A percentile compares a stretch with the other conserved stretches of the same genome.
Evolutionary conservation across 2,113 vertebrate species (phyloP).

Genomic region (Taurulus bubalis): DNA sequence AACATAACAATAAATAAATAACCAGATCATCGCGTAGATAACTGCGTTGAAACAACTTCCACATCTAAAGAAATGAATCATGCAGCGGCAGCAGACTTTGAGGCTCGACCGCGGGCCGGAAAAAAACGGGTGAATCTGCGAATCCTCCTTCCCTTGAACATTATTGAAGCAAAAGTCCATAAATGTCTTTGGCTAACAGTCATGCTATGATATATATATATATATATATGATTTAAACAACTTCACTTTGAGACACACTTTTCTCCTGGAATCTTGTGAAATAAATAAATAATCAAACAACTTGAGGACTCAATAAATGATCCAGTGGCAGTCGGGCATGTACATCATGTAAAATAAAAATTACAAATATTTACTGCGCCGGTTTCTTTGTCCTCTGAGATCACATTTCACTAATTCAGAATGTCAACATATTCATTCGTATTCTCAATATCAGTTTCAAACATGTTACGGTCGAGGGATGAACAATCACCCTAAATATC

Average conservation of each 20-base stretch:
- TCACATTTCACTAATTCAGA: neutral
- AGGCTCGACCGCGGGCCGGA: neutral
- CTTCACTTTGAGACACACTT: neutral
- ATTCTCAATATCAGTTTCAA: neutral
- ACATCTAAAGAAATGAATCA: conserved; percentile 56
- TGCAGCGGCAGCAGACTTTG: conserved; percentile 52
- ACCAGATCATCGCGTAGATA: conserved; percentile 3
- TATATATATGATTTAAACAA: neutral
- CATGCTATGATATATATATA: conserved; percentile 24
- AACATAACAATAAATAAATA: conserved; percentile 41
- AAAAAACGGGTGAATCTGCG: neutral
- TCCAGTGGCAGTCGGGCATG: neutral
- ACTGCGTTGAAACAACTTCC: conserved; percentile 13
- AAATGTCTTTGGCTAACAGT: conserved; percentile 20
- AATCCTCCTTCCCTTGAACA: neutral
- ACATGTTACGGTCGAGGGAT: neutral
- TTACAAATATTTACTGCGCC: neutral
- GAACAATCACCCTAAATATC: neutral
- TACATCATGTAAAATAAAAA: conserved; percentile 19
- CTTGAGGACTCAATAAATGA: conserved; percentile 11
- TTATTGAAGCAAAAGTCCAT: neutral
- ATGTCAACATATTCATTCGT: neutral
- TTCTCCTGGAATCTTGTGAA: neutral
- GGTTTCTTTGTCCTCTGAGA: neutral
- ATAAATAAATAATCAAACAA: conserved; percentile 12